Evolutionary conservation across 2,888 invertebrate species (phyloP), one percentile per base, ranked within the genome.

Genomic region (Agriotes lineatus): DNA sequence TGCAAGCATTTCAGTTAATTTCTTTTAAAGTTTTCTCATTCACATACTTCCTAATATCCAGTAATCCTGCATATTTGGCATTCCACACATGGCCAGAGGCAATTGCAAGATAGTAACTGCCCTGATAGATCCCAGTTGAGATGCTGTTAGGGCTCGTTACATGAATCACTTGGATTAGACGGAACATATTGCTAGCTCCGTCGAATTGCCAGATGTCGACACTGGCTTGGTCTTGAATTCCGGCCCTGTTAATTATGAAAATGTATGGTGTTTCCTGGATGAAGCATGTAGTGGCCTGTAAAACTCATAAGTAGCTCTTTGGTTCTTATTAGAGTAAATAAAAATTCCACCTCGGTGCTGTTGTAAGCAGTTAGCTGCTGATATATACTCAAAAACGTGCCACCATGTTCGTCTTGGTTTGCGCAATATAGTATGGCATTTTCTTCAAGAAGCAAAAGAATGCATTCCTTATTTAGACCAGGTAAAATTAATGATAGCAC

Each of bases 31-130:
- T 9, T 25, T 42, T 25, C 20, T 19, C 42, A 22, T 42, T n/a
- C 14, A 1, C 10, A 5, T 69, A 83, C 83, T 76, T 78, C 71
- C 74, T 74, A 16, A 84, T 80, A 16, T 79, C 74, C n/a, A 83
- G 72, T 61, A 75, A 72, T 12, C 83, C 82, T 39, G 79, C 70
- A 69, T 81, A 77, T 44, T 80, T 75, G 0, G 80, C 77, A 60
- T 80, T 75, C 44, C 76, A 72, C 44, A 79, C 59, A 68, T 79
- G 77, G 14, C 81, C 79, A 18, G 80, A 82, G 6, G 80, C 80
- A 18, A 83, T 76, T 2, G 82, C 82, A 52, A 83, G 70, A 69
- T 80, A 83, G 57, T 77, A 70, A n/a, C 71, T 57, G 10, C 72
- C 72, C 10, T 77, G 73, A 58, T 79, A 77, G 7, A 71, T 54